Evolutionary conservation across 2,797 vertebrate species (phyloP), one percentile per base, ranked within the genome.

Genomic region (Naso thynnoides): DNA sequence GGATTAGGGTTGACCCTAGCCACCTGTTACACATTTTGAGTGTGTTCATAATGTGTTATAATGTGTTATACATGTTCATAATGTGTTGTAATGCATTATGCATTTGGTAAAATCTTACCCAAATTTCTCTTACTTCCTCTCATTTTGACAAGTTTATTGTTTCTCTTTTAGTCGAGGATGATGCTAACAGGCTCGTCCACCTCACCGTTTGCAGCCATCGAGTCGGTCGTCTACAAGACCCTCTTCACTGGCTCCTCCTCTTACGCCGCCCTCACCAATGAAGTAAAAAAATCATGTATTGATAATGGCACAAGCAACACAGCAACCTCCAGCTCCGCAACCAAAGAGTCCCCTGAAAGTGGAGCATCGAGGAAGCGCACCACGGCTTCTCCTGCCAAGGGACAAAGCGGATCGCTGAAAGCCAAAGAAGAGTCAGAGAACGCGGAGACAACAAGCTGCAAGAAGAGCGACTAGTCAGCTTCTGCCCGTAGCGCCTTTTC

Each of bases 151-250:
- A 15, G n/a, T 68, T n/a, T 36, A 8, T 54, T 3, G 31, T 70
- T 14, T 62, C n/a, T 27, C 66, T 33, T 69, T 55, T 26, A 92
- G 98, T 83, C 95, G n/a, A 93, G 93, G 81, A 96, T 97, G 96
- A 96, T 97, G 94, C 78, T 97, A 82, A 95, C 94, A 6, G 91
- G 92, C 71, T 93, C 93, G 11, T 76, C 94, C 14, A 1, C 88
- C 45, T 94, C 94, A 59, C 95, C 95, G 0, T 94, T 99, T 52
- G 93, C 94, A 48, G 66, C 88, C 8, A 55, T 97, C 6, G 98
- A 99, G 89, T 91, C 94, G 1, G 76, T 70, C 5, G 3, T 99
- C 72, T 90, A 94, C 88, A 87, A 86, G 33, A 89, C 96, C 47
- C 87, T 99, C 26, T 99, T 99, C 83, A 80, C 92, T 0, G 92